Evolutionary conservation across 2,113 vertebrate genomes (phyloP), one percentile per base, ranked within the genome.

Genomic region (Alethe diademata): DNA sequence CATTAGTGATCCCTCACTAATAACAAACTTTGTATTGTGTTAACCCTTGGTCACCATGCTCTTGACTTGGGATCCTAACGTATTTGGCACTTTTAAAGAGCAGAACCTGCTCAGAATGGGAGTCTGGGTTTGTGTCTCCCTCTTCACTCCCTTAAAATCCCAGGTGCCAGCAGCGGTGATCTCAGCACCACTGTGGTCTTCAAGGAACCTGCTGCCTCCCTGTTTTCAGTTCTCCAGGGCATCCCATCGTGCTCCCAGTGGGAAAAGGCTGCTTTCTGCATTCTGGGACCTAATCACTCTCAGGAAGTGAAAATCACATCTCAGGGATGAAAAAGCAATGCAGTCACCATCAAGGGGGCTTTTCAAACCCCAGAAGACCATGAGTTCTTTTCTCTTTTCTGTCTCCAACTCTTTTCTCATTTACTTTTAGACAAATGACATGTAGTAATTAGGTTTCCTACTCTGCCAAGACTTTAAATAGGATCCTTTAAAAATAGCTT

Each of bases 381-480:
- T 51, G 23, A 19, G 25, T 69, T 20, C 19, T 90, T 86, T 84
- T 85, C 47, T 65, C 15, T 65, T 66, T 57, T 45, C 40, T 72
- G 72, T 86, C 50, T 81, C 83, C 79, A 88, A 87, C 58, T 80
- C 29, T 36, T 60, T 95, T 96, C 78, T 89, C 58, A 79, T 89
- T 94, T 96, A 82, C 93, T 86, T 94, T 96, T 97, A 90, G 61
- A 94, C 90, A 97, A 96, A 80, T 87, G 43, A 60, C 78, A 86
- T 71, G 62, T 36, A 97, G 29, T 95, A 92, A 97, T 96, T 91
- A 92, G 74, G 25, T 95, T 96, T 62, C 75, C 24, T 81, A 53
- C 26, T 93, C 56, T 94, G 86, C 20, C 65, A 97, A 96, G 93
- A 93, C 22, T 88, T 96, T 91, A 94, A 95, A 96, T 93, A 96